These are phyloP conservation scores for Sebastes vulpes DNA, from an alignment of 2,797 vertebrate species.

Conservation along the genomic window DNA sequence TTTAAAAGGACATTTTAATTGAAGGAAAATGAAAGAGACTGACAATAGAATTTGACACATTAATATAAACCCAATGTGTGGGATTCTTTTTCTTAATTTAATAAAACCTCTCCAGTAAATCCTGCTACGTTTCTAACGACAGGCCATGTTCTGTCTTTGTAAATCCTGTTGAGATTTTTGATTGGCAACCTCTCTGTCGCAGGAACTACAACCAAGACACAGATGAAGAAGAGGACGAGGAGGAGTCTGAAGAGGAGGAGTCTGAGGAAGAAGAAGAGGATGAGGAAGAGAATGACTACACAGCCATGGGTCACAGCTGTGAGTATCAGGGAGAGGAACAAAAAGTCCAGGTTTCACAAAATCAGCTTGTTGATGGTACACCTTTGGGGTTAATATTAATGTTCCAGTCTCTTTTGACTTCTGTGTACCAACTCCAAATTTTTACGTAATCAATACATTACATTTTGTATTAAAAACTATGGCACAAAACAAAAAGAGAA, in stretches of 20 bases:
- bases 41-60: background rate
- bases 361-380: too few relatives aligned
- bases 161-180: background rate
- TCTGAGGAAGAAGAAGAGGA: slow-evolving; percentile 90
- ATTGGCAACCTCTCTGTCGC: background rate
- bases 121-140: background rate
- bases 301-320: slow-evolving; percentile 93
- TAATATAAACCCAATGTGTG: background rate
- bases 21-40: background rate
- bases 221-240: slow-evolving; percentile 89
- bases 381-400: too few relatives aligned
- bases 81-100: background rate
- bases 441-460: background rate
- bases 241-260: slow-evolving; percentile 87
- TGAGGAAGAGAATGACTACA: slow-evolving; percentile 91
- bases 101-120: background rate
- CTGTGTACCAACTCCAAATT: background rate
- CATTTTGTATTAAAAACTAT: background rate
- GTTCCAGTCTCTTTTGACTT: background rate
- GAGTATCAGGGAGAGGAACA: slow-evolving; percentile 68
- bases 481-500: background rate
- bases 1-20: background rate
- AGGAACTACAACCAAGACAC: slow-evolving; percentile 95
- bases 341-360: too few relatives aligned
- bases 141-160: too few relatives aligned